Base-by-base conservation (phyloP, 2,113 vertebrate genomes). In the Semnornis frantzii region DNA sequence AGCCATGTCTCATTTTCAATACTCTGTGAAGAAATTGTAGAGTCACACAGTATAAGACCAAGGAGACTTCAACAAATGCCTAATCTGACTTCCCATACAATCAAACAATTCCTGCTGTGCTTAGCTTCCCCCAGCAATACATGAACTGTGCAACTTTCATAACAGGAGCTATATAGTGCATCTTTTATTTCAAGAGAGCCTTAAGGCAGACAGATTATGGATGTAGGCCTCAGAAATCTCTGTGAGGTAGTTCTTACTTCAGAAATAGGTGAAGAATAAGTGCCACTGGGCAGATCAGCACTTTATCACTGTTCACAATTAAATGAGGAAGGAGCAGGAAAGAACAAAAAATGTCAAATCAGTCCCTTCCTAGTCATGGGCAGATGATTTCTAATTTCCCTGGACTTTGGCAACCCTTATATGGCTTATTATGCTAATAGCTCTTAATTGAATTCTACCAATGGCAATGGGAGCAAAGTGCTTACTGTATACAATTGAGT, bases 341-440 rank as follows among this genome's bases (percentile, higher is more conserved):
- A 88, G 57, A 88, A 20, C 25, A 54, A 88, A 88, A 81, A 84
- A 54, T 88, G 54, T 37, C 37, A 88, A 63, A 90, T 87, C 44
- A 73, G 28, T 50, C 52, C 21, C 63, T 13, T 55, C 10, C n/a
- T 44, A 69, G 46, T 76, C 19, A 21, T 62, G 46, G 75, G n/a
- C 68, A 89, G 52, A 91, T 71, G 60, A 57, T 85, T 82, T 87
- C 42, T 52, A 65, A n/a, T 42, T 94, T 89, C 72, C 78, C 64
- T 89, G 91, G 28, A 52, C 42, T 90, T 82, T 87, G 75, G 46
- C 64, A 92, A 77, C 46, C 89, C 23, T 89, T 59, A 70, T 66
- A 70, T 31, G 44, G 30, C 59, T 89, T 85, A 39, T 84, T 94
- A 89, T 91, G 94, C 82, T 96, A 93, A 95, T 92, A 71, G 60